Percentiles rank a stretch among this genome's conserved stretches.
These are phyloP conservation scores for Eunapius fragilis DNA, from an alignment of 37 sponge, comb jelly and placozoan genomes.

Conservation along the genomic window DNA sequence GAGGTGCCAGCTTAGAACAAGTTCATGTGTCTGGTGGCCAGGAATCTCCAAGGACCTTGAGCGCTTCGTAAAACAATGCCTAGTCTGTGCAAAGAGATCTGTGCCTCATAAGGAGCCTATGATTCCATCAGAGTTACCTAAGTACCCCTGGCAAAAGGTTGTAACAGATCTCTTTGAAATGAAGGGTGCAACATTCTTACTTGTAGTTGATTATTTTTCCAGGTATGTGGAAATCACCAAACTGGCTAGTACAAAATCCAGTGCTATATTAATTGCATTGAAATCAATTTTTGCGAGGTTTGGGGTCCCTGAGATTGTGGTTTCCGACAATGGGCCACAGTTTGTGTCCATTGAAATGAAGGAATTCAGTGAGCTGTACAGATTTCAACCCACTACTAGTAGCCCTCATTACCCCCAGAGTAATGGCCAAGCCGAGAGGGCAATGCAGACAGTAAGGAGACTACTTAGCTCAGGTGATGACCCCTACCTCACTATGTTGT, in stretches of 20 bases:
- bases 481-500: conserved; percentile 40
- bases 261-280: conserved; percentile 22
- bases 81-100: background rate
- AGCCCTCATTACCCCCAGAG: conserved; percentile 61
- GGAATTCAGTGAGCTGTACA: conserved; percentile 6
- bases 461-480: conserved; percentile 17
- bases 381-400: conserved; percentile 41
- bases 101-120: background rate
- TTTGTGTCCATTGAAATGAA: conserved; percentile 37
- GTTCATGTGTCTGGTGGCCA: too few relatives aligned
- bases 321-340: conserved; percentile 55
- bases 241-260: conserved; percentile 41
- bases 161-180: background rate
- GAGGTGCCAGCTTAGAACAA: too few relatives aligned
- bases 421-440: conserved; percentile 55
- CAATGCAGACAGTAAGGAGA: conserved; percentile 41
- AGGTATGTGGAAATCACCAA: conserved; percentile 35
- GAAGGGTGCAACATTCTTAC: background rate
- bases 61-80: too few relatives aligned
- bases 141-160: conserved; percentile 3
- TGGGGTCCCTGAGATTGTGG: conserved; percentile 45
- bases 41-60: too few relatives aligned
- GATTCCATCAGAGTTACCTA: background rate
- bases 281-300: background rate
- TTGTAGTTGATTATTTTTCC: conserved; percentile 3